Conservation (phyloP, 2,113 vertebrate genomes). For the Pedetes capensis region DNA sequence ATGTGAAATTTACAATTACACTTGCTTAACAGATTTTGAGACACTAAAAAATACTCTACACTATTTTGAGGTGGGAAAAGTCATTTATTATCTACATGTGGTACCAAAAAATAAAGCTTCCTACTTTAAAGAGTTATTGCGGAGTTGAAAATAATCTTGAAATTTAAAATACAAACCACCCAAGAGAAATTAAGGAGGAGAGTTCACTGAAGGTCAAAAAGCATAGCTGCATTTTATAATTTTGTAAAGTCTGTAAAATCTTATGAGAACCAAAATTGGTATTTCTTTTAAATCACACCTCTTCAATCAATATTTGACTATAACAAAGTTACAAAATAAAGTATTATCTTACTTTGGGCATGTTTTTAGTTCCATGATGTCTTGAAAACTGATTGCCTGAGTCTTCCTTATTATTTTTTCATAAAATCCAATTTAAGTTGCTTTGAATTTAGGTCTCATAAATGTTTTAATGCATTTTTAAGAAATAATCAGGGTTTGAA, state of each 20-base stretch:
- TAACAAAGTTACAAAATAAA: slow-evolving; percentile 41
- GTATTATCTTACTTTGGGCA: slow-evolving; percentile 32
- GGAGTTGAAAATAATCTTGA: slow-evolving; percentile 20
- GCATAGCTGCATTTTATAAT: slow-evolving; percentile 5
- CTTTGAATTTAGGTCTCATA: slow-evolving; percentile 57
- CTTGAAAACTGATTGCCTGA: slow-evolving; percentile 34
- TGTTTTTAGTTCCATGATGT: slow-evolving; percentile 28
- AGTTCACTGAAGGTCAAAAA: slow-evolving; percentile 11
- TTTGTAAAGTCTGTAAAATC: slow-evolving; percentile 29
- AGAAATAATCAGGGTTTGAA: slow-evolving; percentile 69
- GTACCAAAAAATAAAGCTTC: slow-evolving; percentile 13
- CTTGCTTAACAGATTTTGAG: not conserved
- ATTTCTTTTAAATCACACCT: not conserved
- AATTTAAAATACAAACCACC: slow-evolving; percentile 28
- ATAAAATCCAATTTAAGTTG: slow-evolving; percentile 70
- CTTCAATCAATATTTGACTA: slow-evolving; percentile 27
- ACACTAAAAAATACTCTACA: not conserved
- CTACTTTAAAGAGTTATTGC: not conserved
- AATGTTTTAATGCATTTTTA: slow-evolving; percentile 70
- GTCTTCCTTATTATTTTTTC: slow-evolving; percentile 61
- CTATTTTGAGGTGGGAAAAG: not conserved
- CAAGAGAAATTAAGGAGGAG: not conserved
- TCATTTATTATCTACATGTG: slow-evolving; percentile 14
- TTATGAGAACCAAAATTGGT: not conserved
- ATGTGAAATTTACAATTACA: not conserved